Evolutionary conservation across 2,113 vertebrate species (phyloP).

Genomic region (Indicator indicator): DNA sequence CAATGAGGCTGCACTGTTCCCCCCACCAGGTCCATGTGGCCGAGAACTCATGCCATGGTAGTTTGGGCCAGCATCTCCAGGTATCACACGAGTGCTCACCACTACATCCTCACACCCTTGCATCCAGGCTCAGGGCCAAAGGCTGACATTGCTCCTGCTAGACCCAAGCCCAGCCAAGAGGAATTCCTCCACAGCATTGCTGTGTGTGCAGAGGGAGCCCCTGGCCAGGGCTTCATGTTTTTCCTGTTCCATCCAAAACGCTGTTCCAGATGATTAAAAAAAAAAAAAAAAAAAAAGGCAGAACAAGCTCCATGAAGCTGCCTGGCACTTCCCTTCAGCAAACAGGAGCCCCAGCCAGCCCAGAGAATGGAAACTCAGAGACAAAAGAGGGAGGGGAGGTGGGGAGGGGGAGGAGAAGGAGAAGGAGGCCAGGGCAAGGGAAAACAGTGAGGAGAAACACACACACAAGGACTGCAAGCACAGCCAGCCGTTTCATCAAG

Average conservation of each 20-base stretch:
- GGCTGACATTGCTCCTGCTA: background rate
- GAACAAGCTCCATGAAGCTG: conserved; percentile 27
- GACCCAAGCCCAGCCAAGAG: background rate
- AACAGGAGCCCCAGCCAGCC: conserved; percentile 16
- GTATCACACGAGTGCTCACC: rapidly evolving
- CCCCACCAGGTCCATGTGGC: background rate
- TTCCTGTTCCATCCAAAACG: background rate
- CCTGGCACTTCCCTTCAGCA: conserved; percentile 8
- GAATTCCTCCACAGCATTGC: background rate
- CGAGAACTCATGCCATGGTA: background rate
- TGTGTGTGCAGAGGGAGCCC: background rate
- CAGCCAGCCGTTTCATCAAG: background rate
- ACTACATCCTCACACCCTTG: background rate
- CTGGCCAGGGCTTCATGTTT: background rate
- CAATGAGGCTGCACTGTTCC: rapidly evolving
- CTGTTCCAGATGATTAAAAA: background rate
- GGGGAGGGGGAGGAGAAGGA: background rate
- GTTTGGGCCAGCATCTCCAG: background rate
- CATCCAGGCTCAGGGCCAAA: background rate
- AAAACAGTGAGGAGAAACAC: background rate
- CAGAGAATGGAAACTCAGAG: conserved; percentile 5
- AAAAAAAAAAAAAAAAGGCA: background rate
- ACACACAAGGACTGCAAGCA: background rate
- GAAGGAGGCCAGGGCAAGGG: conserved; percentile 39
- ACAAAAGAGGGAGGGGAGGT: background rate